These are phyloP conservation scores for Xestia ashworthii DNA, from an alignment of 2,888 invertebrate species.

Conservation along the genomic window DNA sequence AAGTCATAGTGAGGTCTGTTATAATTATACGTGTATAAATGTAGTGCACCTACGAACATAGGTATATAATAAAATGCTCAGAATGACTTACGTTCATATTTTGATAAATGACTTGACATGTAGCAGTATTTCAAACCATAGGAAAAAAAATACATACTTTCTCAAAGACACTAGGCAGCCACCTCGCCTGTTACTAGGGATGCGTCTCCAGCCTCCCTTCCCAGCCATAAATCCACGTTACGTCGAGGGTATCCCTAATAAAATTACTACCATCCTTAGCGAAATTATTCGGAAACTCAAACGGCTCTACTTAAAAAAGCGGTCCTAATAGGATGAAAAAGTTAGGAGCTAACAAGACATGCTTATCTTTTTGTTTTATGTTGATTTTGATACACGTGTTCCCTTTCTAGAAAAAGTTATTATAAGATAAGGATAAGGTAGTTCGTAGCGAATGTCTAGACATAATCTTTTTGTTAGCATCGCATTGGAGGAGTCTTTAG, in stretches of 20 bases:
- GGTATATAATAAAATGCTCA: background rate
- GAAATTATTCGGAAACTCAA: constrained; percentile 62
- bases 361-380: constrained; percentile 12
- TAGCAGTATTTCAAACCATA: background rate
- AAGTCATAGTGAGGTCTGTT: too few relatives aligned
- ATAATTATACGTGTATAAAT: too few relatives aligned
- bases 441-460: background rate
- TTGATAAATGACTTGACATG: background rate
- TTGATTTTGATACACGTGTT: constrained; percentile 4
- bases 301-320: constrained; percentile 42
- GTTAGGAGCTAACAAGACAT: constrained; percentile 14
- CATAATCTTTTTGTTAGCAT: background rate
- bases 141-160: constrained; percentile 5
- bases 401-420: background rate
- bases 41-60: too few relatives aligned
- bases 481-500: too few relatives aligned
- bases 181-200: constrained; percentile 33
- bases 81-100: background rate
- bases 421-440: background rate
- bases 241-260: constrained; percentile 47
- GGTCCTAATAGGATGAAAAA: constrained; percentile 26
- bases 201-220: background rate
- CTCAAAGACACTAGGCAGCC: constrained; percentile 12
- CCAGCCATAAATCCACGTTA: constrained; percentile 58
- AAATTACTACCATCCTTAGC: constrained; percentile 56